Evolutionary conservation across 2,888 invertebrate species (phyloP).

Genomic region (Euspilapteryx auroguttella): DNA sequence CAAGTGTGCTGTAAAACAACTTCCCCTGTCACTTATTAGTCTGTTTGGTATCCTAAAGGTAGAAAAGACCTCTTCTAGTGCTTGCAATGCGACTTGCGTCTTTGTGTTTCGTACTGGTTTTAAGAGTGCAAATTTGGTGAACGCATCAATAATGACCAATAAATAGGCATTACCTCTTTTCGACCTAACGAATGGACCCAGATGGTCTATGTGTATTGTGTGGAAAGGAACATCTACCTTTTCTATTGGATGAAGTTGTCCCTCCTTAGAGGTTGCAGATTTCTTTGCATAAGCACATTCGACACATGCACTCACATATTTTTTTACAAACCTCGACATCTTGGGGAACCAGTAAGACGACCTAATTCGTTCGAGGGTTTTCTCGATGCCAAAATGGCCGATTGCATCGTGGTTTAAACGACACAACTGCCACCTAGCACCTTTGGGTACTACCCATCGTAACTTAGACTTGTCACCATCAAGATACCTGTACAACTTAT

Average conservation of each 20-base stretch:
- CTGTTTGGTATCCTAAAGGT: conserved; percentile 9
- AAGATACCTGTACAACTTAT: not conserved
- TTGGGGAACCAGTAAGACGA: conserved; percentile 26
- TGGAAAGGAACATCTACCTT: conserved; percentile 24
- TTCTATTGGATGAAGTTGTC: conserved; percentile 24
- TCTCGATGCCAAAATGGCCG: conserved; percentile 21
- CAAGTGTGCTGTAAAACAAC: conserved; percentile 17
- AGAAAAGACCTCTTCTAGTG: conserved; percentile 12
- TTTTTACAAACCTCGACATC: conserved; percentile 19
- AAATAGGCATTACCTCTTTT: conserved; percentile 16
- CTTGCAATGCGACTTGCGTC: conserved; percentile 13
- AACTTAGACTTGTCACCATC: conserved; percentile 6
- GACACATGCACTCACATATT: conserved; percentile 25
- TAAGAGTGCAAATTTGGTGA: conserved; percentile 20
- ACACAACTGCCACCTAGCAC: conserved; percentile 14
- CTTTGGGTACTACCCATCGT: conserved; percentile 17
- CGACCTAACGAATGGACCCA: conserved; percentile 24
- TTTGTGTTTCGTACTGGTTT: conserved; percentile 16
- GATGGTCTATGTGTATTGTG: conserved; percentile 28
- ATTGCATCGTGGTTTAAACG: conserved; percentile 20
- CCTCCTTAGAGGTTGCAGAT: conserved; percentile 12
- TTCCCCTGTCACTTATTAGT: conserved; percentile 25
- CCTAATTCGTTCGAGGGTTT: conserved; percentile 15
- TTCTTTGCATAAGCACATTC: conserved; percentile 22
- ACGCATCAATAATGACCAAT: conserved; percentile 20